Percentiles rank a stretch among this genome's conserved stretches.
Conservation (phyloP, 2,888 invertebrate species). For the Argynnis bischoffii region DNA sequence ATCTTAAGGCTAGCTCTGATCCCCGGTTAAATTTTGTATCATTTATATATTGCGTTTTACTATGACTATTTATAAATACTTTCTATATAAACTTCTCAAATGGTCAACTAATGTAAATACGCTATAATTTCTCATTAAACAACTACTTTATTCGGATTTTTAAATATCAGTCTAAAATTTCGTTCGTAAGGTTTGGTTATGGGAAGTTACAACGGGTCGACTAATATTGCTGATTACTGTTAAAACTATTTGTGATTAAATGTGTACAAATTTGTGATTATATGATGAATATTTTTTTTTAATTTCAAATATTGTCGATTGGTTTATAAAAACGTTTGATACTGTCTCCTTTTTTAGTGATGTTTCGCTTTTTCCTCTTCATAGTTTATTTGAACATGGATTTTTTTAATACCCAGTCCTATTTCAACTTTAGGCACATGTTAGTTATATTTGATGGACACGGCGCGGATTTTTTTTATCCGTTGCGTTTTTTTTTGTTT, state of each 20-base stretch:
- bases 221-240: constrained; percentile 62
- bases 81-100: constrained; percentile 78
- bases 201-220: constrained; percentile 60
- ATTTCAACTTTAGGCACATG: constrained; percentile 39
- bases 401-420: constrained; percentile 39
- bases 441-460: constrained; percentile 34
- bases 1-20: constrained; percentile 77
- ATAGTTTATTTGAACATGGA: constrained; percentile 63
- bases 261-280: constrained; percentile 59
- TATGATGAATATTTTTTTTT: constrained; percentile 43
- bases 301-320: constrained; percentile 64
- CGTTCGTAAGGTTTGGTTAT: constrained; percentile 77
- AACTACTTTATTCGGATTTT: constrained; percentile 68
- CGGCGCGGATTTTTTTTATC: constrained; percentile 41
- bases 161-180: constrained; percentile 82
- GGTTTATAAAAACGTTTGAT: constrained; percentile 58
- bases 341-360: constrained; percentile 45
- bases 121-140: constrained; percentile 63
- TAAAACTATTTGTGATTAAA: constrained; percentile 52
- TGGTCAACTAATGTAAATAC: constrained; percentile 82
- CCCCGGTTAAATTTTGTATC: constrained; percentile 69
- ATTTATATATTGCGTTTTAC: constrained; percentile 54
- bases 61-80: constrained; percentile 53
- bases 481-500: constrained; percentile 51
- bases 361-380: constrained; percentile 76